A percentile compares a stretch with the other conserved stretches of the same genome.
Evolutionary conservation across 2,113 vertebrate genomes (phyloP).

Genomic region (Mesitornis unicolor): DNA sequence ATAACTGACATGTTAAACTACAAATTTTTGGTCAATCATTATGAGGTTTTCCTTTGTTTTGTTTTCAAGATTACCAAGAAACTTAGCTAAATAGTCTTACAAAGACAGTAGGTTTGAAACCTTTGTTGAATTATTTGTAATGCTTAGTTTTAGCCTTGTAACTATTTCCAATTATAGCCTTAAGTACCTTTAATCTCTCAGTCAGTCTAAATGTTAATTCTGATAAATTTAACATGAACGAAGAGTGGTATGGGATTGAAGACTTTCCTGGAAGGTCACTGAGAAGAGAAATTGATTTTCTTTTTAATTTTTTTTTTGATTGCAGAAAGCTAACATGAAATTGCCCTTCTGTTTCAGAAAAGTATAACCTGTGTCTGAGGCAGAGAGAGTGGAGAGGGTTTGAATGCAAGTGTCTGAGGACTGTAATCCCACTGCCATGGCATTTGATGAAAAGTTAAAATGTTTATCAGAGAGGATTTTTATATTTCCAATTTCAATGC

Average conservation of each 20-base stretch:
- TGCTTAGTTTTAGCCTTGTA: not conserved
- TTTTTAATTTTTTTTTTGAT: not conserved
- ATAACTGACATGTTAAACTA: not conserved
- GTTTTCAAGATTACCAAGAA: not conserved
- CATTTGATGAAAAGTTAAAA: not conserved
- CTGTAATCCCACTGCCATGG: not conserved
- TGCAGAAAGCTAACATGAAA: not conserved
- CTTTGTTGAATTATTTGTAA: not conserved
- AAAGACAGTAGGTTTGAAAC: not conserved
- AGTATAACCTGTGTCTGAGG: not conserved
- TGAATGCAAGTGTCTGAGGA: accelerated
- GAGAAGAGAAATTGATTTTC: not conserved
- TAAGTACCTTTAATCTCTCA: not conserved
- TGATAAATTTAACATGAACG: not conserved
- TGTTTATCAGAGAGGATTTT: not conserved
- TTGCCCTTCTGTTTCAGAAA: not conserved
- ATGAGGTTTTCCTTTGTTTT: not conserved
- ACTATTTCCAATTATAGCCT: not conserved
- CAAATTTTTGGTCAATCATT: not conserved
- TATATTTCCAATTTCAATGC: not conserved
- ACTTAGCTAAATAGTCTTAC: not conserved
- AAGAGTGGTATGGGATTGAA: not conserved
- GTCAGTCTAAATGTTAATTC: not conserved
- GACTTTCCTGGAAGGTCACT: not conserved
- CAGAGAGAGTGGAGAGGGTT: too few relatives aligned